Evolutionary conservation across 2,888 invertebrate species (phyloP), one percentile per base, ranked within the genome.

Genomic region (Anarsia innoxiella): DNA sequence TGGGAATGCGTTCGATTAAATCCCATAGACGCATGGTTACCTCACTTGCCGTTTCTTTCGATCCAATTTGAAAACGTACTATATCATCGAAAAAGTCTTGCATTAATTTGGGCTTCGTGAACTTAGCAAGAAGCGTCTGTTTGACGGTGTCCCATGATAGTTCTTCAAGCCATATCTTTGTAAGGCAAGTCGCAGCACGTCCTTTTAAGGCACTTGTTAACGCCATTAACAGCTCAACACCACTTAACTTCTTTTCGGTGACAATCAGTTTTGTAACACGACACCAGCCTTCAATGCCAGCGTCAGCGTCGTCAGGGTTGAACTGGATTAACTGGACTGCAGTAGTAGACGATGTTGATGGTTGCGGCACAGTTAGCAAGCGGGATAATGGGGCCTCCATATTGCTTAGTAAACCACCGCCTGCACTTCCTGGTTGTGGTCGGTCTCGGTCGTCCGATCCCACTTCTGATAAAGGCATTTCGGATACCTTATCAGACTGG

Each of bases 281-380:
- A 14, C 53, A 50, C 50, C 50, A 50, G 33, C 49, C 49, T 31
- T 48, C 45, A 11, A 51, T 45, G 35, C 51, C 49, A 5, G 40
- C 37, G 4, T 51, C 47, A 1, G 34, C 11, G 32, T 35, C 26
- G 8, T 48, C 49, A 1, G 51, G 51, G 26, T 53, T 26, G 32
- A 50, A 51, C 9, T 34, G 28, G 2, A 47, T n/a, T 1, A 44
- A 33, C 9, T 42, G 19, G 3, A 6, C 6, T 5, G 19, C 19
- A 19, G 4, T 19, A 6, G 5, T 10, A 11, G 11, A 11, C 4
- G 2, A 4, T 13, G 32, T 9, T n/a, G 23, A 3, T 8, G 13
- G 8, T 23, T 32, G 12, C 19, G 19, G 6, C 8, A n/a, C n/a
- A 2, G 25, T 25, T 6, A 13, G 8, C 2, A 32, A 3, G 12